Conservation (phyloP, 2,797 vertebrate genomes). For the Platyrinchus mystaceus region DNA sequence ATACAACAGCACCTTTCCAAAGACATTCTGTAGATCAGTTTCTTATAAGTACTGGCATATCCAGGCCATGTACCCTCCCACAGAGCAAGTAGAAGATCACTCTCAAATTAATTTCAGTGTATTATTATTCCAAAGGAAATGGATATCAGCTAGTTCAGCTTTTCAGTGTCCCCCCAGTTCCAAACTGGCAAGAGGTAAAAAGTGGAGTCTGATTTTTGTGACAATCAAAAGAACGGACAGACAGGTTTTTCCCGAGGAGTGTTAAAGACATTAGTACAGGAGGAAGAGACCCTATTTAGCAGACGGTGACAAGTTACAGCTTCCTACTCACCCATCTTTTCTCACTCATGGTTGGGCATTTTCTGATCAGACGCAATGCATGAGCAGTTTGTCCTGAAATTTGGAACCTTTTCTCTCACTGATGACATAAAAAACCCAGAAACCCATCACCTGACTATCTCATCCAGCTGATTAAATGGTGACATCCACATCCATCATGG, state of each 20-base stretch:
- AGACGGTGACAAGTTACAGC: neutral
- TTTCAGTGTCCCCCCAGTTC: neutral
- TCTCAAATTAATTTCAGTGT: constrained; percentile 49
- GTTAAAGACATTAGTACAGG: neutral
- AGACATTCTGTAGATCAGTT: neutral
- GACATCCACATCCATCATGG: neutral
- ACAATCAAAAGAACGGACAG: neutral
- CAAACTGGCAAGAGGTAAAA: neutral
- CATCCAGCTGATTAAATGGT: neutral
- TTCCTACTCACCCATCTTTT: neutral
- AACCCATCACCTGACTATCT: neutral
- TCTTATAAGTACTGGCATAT: constrained; percentile 44
- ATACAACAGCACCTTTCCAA: constrained; percentile 37
- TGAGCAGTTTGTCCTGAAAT: neutral
- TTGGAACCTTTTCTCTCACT: neutral
- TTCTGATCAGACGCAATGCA: neutral
- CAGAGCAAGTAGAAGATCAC: constrained; percentile 40
- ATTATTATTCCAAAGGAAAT: constrained; percentile 51
- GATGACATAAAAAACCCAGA: neutral
- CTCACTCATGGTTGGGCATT: neutral
- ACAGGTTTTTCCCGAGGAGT: neutral
- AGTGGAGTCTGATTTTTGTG: neutral
- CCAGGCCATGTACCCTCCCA: constrained; percentile 29
- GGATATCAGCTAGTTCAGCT: neutral
- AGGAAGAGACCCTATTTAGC: neutral